Conservation (phyloP, 1,140 invertebrate genomes). For the Brachionus manjavacas region DNA sequence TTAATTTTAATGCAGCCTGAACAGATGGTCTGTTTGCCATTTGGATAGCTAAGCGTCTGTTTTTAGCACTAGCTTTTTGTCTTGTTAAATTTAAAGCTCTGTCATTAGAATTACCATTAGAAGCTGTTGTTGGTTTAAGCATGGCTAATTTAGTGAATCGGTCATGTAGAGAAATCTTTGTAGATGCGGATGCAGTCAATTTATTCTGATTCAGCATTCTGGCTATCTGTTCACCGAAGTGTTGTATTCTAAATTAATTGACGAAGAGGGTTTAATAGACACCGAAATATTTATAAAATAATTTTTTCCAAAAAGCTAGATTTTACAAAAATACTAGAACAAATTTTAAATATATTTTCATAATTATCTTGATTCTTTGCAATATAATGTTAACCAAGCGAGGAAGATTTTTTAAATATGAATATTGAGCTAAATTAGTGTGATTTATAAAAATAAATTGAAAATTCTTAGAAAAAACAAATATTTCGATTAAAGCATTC, state of each 20-base stretch:
- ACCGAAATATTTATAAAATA: background rate
- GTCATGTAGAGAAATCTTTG: constrained; percentile 55
- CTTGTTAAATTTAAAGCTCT: background rate
- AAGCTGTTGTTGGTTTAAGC: background rate
- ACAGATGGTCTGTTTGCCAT: constrained; percentile 60
- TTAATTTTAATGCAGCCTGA: constrained; percentile 56
- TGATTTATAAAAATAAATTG: background rate
- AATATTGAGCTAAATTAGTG: background rate
- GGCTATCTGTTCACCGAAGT: background rate
- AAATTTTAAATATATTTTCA: background rate
- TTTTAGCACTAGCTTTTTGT: constrained; percentile 54
- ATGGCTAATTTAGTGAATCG: constrained; percentile 48
- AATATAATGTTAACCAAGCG: background rate
- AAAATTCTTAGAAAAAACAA: background rate
- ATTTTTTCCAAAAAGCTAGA: background rate
- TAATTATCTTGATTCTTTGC: background rate
- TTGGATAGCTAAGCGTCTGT: constrained; percentile 59
- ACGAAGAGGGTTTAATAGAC: background rate
- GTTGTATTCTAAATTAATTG: background rate
- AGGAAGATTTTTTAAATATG: background rate
- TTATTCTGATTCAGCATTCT: background rate
- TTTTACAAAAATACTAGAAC: too few relatives aligned
- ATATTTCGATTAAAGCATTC: background rate
- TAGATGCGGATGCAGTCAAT: constrained; percentile 42
- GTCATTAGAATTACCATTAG: background rate